phyloP scores from a whole-genome alignment of 2,797 vertebrate species.

The Denticeps clupeoides region DNA sequence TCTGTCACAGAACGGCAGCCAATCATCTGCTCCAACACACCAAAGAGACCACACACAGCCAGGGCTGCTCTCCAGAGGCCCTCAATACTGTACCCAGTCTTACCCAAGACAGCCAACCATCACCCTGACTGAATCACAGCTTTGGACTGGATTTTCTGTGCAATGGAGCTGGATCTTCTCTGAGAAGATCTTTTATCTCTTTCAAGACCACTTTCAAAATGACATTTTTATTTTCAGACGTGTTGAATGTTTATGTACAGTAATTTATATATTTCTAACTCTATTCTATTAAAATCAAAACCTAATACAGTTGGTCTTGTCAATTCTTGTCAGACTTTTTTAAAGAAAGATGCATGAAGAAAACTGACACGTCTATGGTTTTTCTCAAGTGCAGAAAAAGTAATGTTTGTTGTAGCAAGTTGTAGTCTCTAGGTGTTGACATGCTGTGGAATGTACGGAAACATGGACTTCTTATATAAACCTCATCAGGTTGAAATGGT shows the following conservation, averaged over 20 bases:
- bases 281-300: background rate
- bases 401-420: too few species aligned
- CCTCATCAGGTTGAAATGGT: too few species aligned
- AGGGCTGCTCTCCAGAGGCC: slow-evolving; percentile 52
- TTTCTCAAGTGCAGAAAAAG: too few species aligned
- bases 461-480: too few species aligned
- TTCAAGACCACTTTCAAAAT: background rate
- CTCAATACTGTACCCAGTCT: slow-evolving; percentile 34
- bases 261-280: background rate
- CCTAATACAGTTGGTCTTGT: too few species aligned
- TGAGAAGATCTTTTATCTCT: background rate
- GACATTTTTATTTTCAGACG: background rate
- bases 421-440: too few species aligned
- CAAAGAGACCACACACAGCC: slow-evolving; percentile 44
- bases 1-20: slow-evolving; percentile 28
- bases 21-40: slow-evolving; percentile 27
- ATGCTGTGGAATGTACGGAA: too few species aligned
- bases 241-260: background rate
- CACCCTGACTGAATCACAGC: slow-evolving; percentile 40
- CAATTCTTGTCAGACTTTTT: too few species aligned
- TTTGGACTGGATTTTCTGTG: too few species aligned
- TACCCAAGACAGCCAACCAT: slow-evolving; percentile 38
- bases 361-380: too few species aligned
- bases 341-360: too few species aligned
- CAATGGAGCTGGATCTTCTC: too few species aligned